These are phyloP conservation scores for Acanthochromis polyacanthus DNA, from an alignment of 2,113 vertebrate genomes.

Conservation along the genomic window DNA sequence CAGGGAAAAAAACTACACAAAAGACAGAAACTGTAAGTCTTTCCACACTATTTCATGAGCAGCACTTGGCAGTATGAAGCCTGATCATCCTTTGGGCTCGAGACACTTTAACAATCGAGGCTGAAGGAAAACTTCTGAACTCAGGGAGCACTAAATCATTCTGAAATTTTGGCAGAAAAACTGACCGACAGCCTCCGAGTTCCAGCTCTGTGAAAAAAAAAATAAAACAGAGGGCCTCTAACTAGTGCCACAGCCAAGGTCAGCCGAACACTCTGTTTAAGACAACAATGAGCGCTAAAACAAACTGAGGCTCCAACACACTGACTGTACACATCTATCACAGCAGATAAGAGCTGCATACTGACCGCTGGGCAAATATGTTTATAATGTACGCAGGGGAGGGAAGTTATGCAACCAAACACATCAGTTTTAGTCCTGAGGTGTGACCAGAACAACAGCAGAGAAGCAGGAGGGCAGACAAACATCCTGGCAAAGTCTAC, in stretches of 20 bases:
- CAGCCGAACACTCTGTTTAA: constrained; percentile 59
- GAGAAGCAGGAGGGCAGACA: neutral
- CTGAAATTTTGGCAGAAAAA: constrained; percentile 25
- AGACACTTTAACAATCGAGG: neutral
- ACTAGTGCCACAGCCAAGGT: constrained; percentile 58
- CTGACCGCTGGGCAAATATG: constrained; percentile 53
- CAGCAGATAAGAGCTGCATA: constrained; percentile 52
- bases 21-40: constrained; percentile 5
- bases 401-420: constrained; percentile 48
- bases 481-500: constrained; percentile 32
- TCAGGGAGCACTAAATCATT: constrained; percentile 22
- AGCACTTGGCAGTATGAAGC: constrained; percentile 14
- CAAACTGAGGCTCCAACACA: constrained; percentile 56
- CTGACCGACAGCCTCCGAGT: constrained; percentile 24
- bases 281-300: constrained; percentile 57
- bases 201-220: constrained; percentile 54
- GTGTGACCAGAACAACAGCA: constrained; percentile 8
- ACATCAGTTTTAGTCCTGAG: neutral
- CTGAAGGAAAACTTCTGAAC: neutral
- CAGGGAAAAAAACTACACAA: neutral
- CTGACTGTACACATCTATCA: constrained; percentile 38
- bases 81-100: neutral
- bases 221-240: constrained; percentile 15
- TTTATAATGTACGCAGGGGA: constrained; percentile 21
- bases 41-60: neutral